Conservation (phyloP, 2,888 invertebrate genomes). For the Dyspetes luteomarginatus region DNA sequence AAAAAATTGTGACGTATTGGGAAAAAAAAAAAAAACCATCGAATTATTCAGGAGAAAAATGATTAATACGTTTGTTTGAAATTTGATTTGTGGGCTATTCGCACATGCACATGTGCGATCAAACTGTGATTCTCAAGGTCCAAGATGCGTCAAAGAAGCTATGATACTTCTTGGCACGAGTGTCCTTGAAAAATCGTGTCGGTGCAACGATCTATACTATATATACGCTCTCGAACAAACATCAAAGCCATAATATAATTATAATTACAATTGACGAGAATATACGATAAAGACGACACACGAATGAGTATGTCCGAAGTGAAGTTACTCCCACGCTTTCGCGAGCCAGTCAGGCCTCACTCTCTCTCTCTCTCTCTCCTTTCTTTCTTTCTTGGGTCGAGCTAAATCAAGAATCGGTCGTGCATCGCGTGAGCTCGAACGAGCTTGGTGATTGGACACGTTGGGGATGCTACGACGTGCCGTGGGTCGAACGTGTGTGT, state of each 20-base stretch:
- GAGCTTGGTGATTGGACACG: conserved; percentile 60
- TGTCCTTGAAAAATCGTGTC: conserved; percentile 34
- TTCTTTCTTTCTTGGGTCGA: conserved; percentile 1
- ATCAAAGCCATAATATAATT: background rate
- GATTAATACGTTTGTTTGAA: too few species aligned
- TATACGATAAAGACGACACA: conserved; percentile 3
- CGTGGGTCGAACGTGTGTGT: conserved; percentile 31
- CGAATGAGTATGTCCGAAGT: conserved; percentile 12
- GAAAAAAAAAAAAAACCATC: too few species aligned
- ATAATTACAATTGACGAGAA: conserved; percentile 15
- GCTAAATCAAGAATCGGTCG: conserved; percentile 64
- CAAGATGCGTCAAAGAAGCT: background rate
- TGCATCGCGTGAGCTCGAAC: conserved; percentile 63
- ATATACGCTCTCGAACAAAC: background rate
- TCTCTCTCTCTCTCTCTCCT: background rate
- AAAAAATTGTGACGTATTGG: too few species aligned
- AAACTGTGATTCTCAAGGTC: background rate
- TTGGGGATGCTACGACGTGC: conserved; percentile 49
- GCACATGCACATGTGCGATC: background rate
- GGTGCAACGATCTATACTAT: conserved; percentile 42
- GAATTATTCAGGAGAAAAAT: too few species aligned
- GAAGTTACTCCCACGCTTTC: conserved; percentile 41
- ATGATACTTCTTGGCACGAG: background rate
- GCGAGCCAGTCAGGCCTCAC: conserved; percentile 5
- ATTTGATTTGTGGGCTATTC: too few species aligned